These are phyloP conservation scores for Hoplostethus mediterraneus DNA, from an alignment of 2,797 vertebrate species.

Conservation along the genomic window DNA sequence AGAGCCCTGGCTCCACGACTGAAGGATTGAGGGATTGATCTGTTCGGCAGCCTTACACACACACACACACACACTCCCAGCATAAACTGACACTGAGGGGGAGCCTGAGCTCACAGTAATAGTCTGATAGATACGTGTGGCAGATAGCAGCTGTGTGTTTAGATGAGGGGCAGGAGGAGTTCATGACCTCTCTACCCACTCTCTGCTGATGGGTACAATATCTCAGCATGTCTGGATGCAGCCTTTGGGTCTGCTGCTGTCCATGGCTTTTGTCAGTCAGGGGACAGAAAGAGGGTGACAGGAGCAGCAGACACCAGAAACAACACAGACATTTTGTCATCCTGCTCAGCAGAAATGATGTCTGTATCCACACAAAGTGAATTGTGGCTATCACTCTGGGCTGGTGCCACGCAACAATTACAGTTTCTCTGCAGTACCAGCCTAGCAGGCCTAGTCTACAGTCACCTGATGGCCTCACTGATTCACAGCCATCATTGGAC, in stretches of 20 bases:
- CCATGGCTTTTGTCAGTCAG: slow-evolving; percentile 72
- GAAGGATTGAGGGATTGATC: slow-evolving; percentile 23
- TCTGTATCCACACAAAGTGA: slow-evolving; percentile 49
- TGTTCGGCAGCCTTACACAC: slow-evolving; percentile 19
- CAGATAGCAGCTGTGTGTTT: slow-evolving; percentile 34
- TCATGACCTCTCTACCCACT: slow-evolving; percentile 63
- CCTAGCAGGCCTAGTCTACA: slow-evolving; percentile 16
- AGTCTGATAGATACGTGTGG: slow-evolving; percentile 52
- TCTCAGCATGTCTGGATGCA: slow-evolving; percentile 66
- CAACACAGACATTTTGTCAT: slow-evolving; percentile 76
- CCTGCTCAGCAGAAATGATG: slow-evolving; percentile 69
- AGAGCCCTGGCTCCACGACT: slow-evolving; percentile 5
- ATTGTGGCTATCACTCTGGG: slow-evolving; percentile 20
- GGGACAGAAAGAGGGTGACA: slow-evolving; percentile 69
- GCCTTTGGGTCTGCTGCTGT: slow-evolving; percentile 51
- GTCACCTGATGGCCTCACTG: slow-evolving; percentile 5
- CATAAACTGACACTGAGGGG: slow-evolving; percentile 19
- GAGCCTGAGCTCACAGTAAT: slow-evolving; percentile 31
- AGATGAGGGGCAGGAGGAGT: slow-evolving; percentile 34
- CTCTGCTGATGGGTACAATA: slow-evolving; percentile 64
- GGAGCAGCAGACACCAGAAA: slow-evolving; percentile 69
- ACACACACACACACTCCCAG: slow-evolving; percentile 11
- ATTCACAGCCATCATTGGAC: slow-evolving; percentile 13
- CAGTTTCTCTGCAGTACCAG: slow-evolving; percentile 21
- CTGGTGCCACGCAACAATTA: slow-evolving; percentile 25